Base-by-base conservation (phyloP, 2,888 invertebrate species). In the Hydropsyche betteni region DNA sequence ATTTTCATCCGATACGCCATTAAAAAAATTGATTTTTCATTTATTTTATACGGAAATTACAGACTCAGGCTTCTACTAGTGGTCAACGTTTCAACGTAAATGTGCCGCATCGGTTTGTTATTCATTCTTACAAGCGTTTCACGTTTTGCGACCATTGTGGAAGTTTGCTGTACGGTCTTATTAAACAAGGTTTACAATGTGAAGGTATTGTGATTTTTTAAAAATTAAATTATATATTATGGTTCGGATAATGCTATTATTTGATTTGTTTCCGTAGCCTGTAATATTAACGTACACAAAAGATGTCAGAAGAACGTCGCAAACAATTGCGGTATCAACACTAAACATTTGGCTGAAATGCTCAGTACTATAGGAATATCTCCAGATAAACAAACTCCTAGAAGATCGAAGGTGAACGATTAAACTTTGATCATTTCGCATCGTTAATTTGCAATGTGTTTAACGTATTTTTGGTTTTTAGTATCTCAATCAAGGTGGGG, bases 81-180 rank as follows among this genome's bases (percentile, higher is more conserved):
- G 92, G 92, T 68, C 91, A 92, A 85, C 91, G 99, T 80, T 99
- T 99, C 90, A 98, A 94, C 86, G 98, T 99, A 82, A 99, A 99
- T 89, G 92, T 99, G 83, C 99, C 99, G 81, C 99, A 99, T 88
- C 93, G 97, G 80, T 97, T 96, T 86, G 92, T 93, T 82, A 94
- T 98, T 82, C 99, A 99, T 89, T 98, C 92, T 81, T 99, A 97
- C 89, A 98, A 97, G 88, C 90, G 97, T 81, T 98, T 98, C 86
- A 99, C 99, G 44, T 99, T 99, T 89, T 99, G 99, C 89, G 99
- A 99, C 89, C 99, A 99, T 86, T 99, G 99, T 87, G 99, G 99
- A 81, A 98, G 98, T 78, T 90, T 99, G 84, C 91, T 99, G 79
- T 99, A 98, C 85, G 99, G 99, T 36, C 91, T 99, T 82, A 93